Conservation (phyloP, 2,113 vertebrate species). For the Pygoscelis adeliae region DNA sequence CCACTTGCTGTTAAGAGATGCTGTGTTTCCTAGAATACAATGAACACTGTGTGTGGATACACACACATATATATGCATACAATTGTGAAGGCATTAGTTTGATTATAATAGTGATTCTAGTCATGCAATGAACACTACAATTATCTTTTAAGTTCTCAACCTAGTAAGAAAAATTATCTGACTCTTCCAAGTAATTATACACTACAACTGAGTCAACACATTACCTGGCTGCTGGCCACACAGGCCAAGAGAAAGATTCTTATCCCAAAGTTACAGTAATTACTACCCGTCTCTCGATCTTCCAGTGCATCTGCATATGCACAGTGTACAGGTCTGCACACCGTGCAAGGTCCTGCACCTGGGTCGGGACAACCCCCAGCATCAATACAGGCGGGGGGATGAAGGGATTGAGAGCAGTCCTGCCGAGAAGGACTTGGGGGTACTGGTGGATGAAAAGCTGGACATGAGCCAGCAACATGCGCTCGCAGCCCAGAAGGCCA, state of each 20-base stretch:
- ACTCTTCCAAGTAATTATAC: background rate
- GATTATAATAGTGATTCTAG: background rate
- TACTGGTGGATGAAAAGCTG: background rate
- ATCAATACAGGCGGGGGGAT: background rate
- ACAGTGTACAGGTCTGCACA: background rate
- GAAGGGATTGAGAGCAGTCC: background rate
- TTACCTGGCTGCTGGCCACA: background rate
- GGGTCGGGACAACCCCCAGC: rapidly evolving
- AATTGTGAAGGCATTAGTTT: background rate
- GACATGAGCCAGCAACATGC: rapidly evolving
- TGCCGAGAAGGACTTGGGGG: background rate
- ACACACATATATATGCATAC: too few species aligned
- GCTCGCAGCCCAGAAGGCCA: background rate
- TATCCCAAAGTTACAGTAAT: background rate
- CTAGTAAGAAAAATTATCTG: background rate
- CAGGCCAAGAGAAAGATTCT: background rate
- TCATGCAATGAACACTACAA: background rate
- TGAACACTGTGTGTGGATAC: background rate
- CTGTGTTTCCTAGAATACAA: background rate
- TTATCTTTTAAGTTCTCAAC: background rate
- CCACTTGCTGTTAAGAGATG: background rate
- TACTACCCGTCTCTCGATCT: background rate
- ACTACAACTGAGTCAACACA: background rate
- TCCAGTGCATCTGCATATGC: background rate
- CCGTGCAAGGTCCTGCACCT: background rate